Percentiles rank a stretch among this genome's conserved stretches.
These are phyloP conservation scores for Melanerpes aurifrons DNA, from an alignment of 2,113 vertebrate species.

Conservation along the genomic window DNA sequence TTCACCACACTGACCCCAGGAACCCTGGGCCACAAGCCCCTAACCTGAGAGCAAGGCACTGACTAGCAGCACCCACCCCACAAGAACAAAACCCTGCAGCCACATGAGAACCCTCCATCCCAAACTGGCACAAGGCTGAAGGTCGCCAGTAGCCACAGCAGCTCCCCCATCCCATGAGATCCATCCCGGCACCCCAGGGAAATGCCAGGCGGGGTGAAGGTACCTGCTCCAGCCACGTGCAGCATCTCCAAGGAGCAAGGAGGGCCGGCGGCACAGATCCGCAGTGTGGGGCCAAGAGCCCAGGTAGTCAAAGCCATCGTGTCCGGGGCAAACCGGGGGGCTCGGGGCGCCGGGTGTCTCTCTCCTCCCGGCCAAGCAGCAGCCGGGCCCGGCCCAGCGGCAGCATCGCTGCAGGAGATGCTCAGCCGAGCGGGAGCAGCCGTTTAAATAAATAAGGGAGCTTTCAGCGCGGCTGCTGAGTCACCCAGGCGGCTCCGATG, in stretches of 20 bases:
- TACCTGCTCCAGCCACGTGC: slow-evolving; percentile 25
- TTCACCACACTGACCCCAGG: neutral
- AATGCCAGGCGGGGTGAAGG: neutral
- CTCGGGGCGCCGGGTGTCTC: neutral
- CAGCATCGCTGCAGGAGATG: slow-evolving; percentile 2
- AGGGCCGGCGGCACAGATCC: neutral
- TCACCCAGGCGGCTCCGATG: slow-evolving; percentile 3
- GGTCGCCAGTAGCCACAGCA: neutral
- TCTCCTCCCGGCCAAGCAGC: neutral
- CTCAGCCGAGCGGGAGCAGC: neutral
- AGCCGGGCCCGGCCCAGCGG: neutral
- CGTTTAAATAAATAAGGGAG: neutral
- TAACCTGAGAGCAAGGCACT: neutral
- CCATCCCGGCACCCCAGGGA: neutral
- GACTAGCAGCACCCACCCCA: neutral
- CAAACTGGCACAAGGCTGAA: neutral
- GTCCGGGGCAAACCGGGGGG: too few relatives aligned
- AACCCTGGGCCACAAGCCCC: neutral
- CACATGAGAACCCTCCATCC: neutral
- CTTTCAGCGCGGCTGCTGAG: slow-evolving; percentile 7
- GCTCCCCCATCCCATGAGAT: neutral
- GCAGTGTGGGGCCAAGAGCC: neutral
- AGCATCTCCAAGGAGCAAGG: slow-evolving; percentile 13
- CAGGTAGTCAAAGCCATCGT: neutral
- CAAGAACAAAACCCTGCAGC: neutral